A percentile compares a stretch with the other conserved stretches of the same genome.
Evolutionary conservation across 1,140 invertebrate species (phyloP).

Genomic region (Antheraea mylitta): DNA sequence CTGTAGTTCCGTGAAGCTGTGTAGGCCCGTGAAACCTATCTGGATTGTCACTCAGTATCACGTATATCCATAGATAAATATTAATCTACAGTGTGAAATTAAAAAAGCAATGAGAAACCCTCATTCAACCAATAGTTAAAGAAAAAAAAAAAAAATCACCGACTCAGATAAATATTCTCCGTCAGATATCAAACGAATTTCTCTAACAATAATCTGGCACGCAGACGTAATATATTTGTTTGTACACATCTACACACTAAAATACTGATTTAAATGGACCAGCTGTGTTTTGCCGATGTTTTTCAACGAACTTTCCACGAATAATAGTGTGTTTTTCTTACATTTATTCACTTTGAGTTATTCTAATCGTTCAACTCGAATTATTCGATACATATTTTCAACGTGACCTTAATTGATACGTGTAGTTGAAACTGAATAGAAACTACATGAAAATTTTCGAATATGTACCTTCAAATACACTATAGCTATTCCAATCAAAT

Average conservation of each 20-base stretch:
- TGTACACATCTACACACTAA: background rate
- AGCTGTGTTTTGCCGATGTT: background rate
- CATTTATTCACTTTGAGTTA: background rate
- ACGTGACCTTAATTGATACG: background rate
- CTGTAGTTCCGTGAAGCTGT: too few species aligned
- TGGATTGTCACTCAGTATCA: too few species aligned
- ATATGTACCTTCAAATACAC: too few species aligned
- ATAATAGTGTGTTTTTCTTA: background rate
- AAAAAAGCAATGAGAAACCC: background rate
- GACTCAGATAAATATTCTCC: background rate
- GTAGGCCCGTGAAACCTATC: too few species aligned
- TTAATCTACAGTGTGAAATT: background rate
- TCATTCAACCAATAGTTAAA: background rate
- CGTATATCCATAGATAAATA: too few species aligned
- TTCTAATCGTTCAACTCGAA: background rate
- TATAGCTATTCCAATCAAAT: too few species aligned
- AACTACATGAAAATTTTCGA: too few species aligned
- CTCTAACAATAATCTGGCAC: background rate
- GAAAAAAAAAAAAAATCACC: background rate
- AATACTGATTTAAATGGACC: background rate
- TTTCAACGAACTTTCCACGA: background rate
- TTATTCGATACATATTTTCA: background rate
- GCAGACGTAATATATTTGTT: constrained; percentile 1
- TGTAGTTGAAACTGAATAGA: background rate
- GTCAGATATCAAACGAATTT: background rate